Conservation (phyloP, 2,113 vertebrate species). For the Corythaeola cristata region DNA sequence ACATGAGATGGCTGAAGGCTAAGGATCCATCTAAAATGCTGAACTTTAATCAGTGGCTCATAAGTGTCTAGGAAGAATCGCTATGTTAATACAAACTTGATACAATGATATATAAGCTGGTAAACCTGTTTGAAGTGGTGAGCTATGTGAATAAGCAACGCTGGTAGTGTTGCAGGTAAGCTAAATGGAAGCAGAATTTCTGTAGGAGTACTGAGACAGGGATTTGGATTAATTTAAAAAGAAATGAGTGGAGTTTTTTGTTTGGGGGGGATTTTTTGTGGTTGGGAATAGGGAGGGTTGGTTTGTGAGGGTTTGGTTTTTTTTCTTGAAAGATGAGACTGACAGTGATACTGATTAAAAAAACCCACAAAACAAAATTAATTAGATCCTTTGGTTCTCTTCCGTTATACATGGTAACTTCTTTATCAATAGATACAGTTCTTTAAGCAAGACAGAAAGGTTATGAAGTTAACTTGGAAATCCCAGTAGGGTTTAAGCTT, state of each 20-base stretch:
- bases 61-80: conserved; percentile 40
- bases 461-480: not conserved
- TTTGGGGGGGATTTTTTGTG: not conserved
- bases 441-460: not conserved
- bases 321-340: not conserved
- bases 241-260: not conserved
- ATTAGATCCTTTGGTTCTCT: not conserved
- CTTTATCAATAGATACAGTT: not conserved
- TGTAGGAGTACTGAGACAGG: not conserved
- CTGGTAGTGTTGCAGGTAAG: not conserved
- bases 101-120: conserved; percentile 17
- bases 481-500: not conserved
- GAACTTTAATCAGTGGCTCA: conserved; percentile 18
- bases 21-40: conserved; percentile 32
- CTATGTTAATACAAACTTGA: conserved; percentile 59
- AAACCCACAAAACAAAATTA: not conserved
- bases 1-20: conserved; percentile 58
- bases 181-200: not conserved
- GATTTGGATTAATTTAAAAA: not conserved
- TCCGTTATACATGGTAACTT: not conserved
- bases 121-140: conserved; percentile 54
- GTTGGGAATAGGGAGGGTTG: fast-evolving
- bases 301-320: not conserved
- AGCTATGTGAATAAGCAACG: conserved; percentile 1
- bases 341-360: not conserved